Percentiles rank a stretch among this genome's conserved stretches.
phyloP scores from a whole-genome alignment of 1,140 invertebrate species.

The Ceratitis capitata region DNA sequence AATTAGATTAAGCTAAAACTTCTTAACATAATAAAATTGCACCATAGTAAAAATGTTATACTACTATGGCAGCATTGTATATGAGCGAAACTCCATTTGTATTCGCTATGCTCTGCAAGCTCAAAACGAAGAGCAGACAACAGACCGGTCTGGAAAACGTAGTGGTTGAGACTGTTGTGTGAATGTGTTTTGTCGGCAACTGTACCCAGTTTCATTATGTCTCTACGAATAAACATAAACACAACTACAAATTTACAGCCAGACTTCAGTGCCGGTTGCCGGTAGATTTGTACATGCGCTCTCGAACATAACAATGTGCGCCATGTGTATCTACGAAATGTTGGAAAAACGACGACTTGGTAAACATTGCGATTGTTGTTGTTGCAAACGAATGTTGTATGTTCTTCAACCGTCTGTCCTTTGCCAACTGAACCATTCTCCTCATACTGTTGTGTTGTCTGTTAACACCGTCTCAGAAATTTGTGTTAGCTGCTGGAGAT shows the following conservation, averaged over 20 bases:
- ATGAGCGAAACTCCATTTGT: slow-evolving; percentile 28
- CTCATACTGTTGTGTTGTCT: background rate
- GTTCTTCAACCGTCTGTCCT: background rate
- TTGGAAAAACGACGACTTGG: slow-evolving; percentile 5
- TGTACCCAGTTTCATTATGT: slow-evolving; percentile 19
- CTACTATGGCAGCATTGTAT: background rate
- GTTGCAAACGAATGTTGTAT: background rate
- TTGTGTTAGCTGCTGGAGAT: background rate
- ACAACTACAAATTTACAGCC: background rate
- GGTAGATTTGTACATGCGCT: slow-evolving; percentile 20
- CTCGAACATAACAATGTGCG: background rate
- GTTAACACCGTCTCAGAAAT: background rate
- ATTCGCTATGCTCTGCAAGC: slow-evolving; percentile 28
- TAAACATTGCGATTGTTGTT: background rate
- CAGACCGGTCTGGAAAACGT: slow-evolving; percentile 22
- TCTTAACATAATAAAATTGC: no score
- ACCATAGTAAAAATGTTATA: background rate
- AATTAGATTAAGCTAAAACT: no score
- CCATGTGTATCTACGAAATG: slow-evolving; percentile 14
- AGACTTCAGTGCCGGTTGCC: background rate
- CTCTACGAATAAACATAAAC: background rate
- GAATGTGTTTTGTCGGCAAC: slow-evolving; percentile 35
- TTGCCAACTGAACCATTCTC: background rate
- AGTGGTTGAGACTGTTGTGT: slow-evolving; percentile 7
- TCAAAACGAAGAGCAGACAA: background rate